phyloP scores from a whole-genome alignment of 2,888 invertebrate genomes.

The Phragmatobia fuliginosa region DNA sequence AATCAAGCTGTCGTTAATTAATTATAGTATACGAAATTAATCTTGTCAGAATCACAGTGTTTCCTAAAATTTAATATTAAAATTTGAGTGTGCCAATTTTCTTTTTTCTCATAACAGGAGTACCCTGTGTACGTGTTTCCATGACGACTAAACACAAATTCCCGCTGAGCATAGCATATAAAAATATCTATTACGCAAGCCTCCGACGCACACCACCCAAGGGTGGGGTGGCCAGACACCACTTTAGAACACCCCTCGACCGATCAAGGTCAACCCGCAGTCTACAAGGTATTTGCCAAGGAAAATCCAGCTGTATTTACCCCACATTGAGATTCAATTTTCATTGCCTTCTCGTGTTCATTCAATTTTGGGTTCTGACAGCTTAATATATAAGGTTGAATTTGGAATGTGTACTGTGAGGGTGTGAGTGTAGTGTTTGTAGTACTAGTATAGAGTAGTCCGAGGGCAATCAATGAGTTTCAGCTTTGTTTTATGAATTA shows the following conservation, averaged over 20 bases:
- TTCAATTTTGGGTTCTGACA: conserved; percentile 45
- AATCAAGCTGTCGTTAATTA: background rate
- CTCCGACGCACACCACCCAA: conserved; percentile 67
- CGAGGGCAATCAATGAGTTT: conserved; percentile 77
- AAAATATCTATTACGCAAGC: conserved; percentile 82
- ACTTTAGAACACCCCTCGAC: conserved; percentile 66
- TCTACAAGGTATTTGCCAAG: conserved; percentile 48
- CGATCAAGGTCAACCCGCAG: conserved; percentile 77
- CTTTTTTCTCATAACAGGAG: conserved; percentile 17
- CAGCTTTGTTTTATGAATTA: conserved; percentile 72
- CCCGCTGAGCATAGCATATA: conserved; percentile 59
- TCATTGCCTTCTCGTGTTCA: conserved; percentile 28
- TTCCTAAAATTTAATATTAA: background rate
- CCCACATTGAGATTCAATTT: conserved; percentile 47
- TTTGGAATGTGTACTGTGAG: conserved; percentile 44
- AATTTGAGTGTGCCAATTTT: conserved; percentile 1
- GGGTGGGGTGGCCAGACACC: conserved; percentile 67
- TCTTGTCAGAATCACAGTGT: background rate
- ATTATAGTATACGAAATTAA: background rate
- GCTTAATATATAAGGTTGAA: conserved; percentile 42
- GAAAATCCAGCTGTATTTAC: conserved; percentile 50
- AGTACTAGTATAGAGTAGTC: conserved; percentile 61
- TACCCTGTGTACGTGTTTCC: conserved; percentile 40
- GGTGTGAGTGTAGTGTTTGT: conserved; percentile 46
- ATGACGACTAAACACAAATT: conserved; percentile 60